phyloP scores from a whole-genome alignment of 1,140 invertebrate genomes.

The Luehdorfia chinensis region DNA sequence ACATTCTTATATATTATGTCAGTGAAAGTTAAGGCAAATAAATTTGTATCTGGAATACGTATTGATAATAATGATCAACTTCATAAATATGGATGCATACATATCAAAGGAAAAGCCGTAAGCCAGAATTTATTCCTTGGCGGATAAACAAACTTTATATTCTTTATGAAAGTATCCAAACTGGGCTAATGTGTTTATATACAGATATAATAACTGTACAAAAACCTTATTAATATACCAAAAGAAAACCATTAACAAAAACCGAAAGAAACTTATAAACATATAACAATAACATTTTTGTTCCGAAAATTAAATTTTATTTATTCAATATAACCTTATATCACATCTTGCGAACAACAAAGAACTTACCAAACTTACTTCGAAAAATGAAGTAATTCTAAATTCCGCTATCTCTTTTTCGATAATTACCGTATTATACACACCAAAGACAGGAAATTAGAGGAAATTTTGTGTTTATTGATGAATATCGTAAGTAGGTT shows the following conservation, averaged over 20 bases:
- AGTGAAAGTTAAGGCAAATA: too few species aligned
- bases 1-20: too few species aligned
- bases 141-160: neutral
- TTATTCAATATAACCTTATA: neutral
- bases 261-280: too few species aligned
- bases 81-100: slow-evolving; percentile 3
- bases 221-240: neutral
- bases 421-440: too few species aligned
- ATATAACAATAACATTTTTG: neutral
- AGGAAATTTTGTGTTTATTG: too few species aligned
- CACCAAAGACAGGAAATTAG: too few species aligned
- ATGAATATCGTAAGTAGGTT: too few species aligned
- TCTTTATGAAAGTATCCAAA: neutral
- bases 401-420: too few species aligned
- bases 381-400: too few species aligned
- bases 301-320: neutral
- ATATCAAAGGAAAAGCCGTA: slow-evolving; percentile 1
- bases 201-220: neutral
- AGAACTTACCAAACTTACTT: too few species aligned
- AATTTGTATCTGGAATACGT: too few species aligned
- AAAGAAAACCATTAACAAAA: neutral
- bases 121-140: slow-evolving; percentile 6
- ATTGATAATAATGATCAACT: neutral
- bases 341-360: neutral
- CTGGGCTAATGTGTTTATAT: neutral